Conservation (phyloP, 2,797 vertebrate species). For the Neomorphus geoffroyi region DNA sequence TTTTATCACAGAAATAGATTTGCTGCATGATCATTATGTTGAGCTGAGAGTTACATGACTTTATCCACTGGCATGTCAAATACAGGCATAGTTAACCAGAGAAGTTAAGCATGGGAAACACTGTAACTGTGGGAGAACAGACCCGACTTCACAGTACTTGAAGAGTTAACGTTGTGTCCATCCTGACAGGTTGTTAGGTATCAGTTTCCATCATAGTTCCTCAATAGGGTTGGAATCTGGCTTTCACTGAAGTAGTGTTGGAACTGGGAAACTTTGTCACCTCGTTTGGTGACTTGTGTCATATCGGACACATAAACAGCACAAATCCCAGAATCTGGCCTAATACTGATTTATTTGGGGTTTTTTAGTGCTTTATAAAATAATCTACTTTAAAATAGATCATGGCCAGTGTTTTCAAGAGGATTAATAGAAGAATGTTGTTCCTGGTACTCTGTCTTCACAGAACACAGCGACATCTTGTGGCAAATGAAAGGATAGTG, state of each 20-base stretch:
- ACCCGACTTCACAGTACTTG: background rate
- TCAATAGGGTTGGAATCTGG: background rate
- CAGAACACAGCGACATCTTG: constrained; percentile 54
- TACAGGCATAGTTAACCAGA: background rate
- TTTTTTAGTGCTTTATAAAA: background rate
- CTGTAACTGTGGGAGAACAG: background rate
- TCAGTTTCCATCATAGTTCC: background rate
- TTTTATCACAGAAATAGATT: background rate
- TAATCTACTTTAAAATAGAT: background rate
- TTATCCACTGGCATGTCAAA: background rate
- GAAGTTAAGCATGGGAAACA: background rate
- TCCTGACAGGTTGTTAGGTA: background rate
- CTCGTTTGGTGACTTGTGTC: background rate
- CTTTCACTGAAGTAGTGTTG: background rate
- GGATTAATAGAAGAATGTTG: background rate
- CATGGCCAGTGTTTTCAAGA: background rate
- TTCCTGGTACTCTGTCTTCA: background rate
- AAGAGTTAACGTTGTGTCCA: background rate
- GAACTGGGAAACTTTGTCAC: background rate
- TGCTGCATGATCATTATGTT: background rate
- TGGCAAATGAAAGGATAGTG: background rate
- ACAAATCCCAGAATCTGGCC: background rate
- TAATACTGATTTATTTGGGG: background rate
- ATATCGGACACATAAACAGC: background rate
- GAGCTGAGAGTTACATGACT: background rate